Evolutionary conservation across 2,113 vertebrate genomes (phyloP), one percentile per base, ranked within the genome.

Genomic region (Pseudorhombus dupliciocellatus): DNA sequence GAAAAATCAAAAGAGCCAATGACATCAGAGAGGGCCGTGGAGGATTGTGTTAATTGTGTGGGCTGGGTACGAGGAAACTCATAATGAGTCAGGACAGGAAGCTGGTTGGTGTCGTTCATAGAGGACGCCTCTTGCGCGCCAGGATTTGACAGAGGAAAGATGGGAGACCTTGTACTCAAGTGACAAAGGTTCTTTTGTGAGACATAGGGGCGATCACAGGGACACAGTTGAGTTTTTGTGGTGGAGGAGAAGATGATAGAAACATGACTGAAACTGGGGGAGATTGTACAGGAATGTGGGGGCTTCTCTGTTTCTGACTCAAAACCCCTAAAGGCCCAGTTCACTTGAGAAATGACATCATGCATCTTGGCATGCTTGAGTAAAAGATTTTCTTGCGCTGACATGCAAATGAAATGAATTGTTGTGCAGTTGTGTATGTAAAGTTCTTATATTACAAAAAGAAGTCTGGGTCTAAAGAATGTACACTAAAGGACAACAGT

Each of bases 71-170:
- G 79, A 80, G 73, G 67, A 83, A 83, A 84, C 71, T 62, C 34
- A n/a, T 79, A 62, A 75, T 89, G 86, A 89, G 69, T 91, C 86
- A 88, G 70, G 81, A 85, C 91, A 90, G 89, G 89, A 91, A 91
- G 89, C 73, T 73, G 70, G 21, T 83, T 66, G 31, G 62, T 78
- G 58, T 59, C 53, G 22, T 52, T 82, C 83, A 77, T 46, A 71
- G 77, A 79, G 65, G 86, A 85, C 66, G 80, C 53, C 85, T 85
- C 74, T 57, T 58, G 78, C 80, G 69, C 73, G 75, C 63, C 52
- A 44, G 57, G 74, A 87, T 72, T 59, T 28, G 84, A 86, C 72
- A 67, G 69, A 57, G 76, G 67, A 66, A 73, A 83, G 86, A 80
- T 85, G 75, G 22, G 56, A 71, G 87, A 81, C 51, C 74, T 88